Percentiles rank a stretch among this genome's conserved stretches.
phyloP scores from a whole-genome alignment of 2,888 invertebrate genomes.

The Caenorhabditis afra region DNA sequence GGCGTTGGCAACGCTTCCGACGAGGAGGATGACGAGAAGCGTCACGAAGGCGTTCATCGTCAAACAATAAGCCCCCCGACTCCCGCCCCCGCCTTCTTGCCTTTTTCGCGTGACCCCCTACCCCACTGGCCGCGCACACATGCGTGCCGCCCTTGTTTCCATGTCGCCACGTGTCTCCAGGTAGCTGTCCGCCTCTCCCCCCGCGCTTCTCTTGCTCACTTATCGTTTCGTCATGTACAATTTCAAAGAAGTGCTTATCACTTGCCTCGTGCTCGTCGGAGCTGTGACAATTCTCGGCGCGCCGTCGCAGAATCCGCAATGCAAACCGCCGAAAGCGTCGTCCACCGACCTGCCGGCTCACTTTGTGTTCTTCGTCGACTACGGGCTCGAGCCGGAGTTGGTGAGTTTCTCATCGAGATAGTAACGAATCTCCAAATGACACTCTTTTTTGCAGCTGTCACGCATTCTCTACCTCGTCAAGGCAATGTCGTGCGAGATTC shows the following conservation, averaged over 20 bases:
- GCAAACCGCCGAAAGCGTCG: background rate
- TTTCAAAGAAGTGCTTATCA: slow-evolving; percentile 29
- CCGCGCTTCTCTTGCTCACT: background rate
- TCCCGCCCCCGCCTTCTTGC: background rate
- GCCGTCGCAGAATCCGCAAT: background rate
- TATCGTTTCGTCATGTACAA: background rate
- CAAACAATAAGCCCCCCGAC: background rate
- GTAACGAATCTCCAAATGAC: background rate
- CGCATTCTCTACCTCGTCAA: slow-evolving; percentile 10
- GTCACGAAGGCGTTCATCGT: too few relatives aligned
- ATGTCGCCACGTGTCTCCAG: background rate
- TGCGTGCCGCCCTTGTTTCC: background rate
- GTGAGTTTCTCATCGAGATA: background rate
- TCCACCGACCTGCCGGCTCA: background rate
- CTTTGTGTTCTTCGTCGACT: slow-evolving; percentile 22
- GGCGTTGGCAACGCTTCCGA: background rate
- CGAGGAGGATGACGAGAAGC: background rate
- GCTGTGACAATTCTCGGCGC: background rate
- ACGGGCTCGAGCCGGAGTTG: slow-evolving; percentile 1
- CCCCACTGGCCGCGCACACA: too few relatives aligned
- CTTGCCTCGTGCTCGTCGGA: slow-evolving; percentile 6
- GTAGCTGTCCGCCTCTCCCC: slow-evolving; percentile 7
- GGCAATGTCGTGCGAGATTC: slow-evolving; percentile 22
- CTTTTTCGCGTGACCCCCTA: background rate
- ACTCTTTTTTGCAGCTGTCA: slow-evolving; percentile 15